These are phyloP conservation scores for Hylyphantes graminicola DNA, from an alignment of 1,140 invertebrate species.

Conservation along the genomic window DNA sequence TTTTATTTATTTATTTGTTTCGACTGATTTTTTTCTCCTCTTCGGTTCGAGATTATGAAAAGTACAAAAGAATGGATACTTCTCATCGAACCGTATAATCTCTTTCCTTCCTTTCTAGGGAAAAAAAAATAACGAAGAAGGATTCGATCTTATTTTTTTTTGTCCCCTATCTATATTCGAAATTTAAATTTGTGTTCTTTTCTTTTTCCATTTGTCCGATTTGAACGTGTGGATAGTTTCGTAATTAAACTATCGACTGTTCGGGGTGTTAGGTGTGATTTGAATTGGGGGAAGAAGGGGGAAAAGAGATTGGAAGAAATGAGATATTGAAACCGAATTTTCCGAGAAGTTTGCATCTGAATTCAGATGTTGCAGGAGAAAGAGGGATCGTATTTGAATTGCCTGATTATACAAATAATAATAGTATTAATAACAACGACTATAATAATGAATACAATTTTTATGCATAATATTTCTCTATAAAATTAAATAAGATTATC, in stretches of 20 bases:
- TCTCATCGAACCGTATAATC: conserved; percentile 43
- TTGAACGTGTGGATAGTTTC: conserved; percentile 39
- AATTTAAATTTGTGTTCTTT: conserved; percentile 37
- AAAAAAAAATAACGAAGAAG: neutral
- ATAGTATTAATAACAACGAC: too few species aligned
- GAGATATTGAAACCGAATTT: conserved; percentile 21
- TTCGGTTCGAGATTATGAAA: conserved; percentile 38
- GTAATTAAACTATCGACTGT: conserved; percentile 46
- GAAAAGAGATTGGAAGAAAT: conserved; percentile 7
- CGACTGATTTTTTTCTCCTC: conserved; percentile 16
- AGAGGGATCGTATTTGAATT: too few species aligned
- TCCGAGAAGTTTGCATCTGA: conserved; percentile 2
- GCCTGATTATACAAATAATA: too few species aligned
- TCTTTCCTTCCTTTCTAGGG: conserved; percentile 41
- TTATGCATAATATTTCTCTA: too few species aligned
- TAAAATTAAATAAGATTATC: too few species aligned
- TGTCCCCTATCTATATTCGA: neutral
- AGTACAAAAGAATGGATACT: conserved; percentile 49
- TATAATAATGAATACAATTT: too few species aligned
- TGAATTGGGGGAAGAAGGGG: neutral
- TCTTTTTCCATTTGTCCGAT: neutral
- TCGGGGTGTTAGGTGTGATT: neutral
- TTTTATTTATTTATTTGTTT: neutral
- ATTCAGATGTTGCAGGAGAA: neutral
- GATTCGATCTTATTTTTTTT: neutral